phyloP scores from a whole-genome alignment of 2,888 invertebrate species.

The Electrophaes corylata region DNA sequence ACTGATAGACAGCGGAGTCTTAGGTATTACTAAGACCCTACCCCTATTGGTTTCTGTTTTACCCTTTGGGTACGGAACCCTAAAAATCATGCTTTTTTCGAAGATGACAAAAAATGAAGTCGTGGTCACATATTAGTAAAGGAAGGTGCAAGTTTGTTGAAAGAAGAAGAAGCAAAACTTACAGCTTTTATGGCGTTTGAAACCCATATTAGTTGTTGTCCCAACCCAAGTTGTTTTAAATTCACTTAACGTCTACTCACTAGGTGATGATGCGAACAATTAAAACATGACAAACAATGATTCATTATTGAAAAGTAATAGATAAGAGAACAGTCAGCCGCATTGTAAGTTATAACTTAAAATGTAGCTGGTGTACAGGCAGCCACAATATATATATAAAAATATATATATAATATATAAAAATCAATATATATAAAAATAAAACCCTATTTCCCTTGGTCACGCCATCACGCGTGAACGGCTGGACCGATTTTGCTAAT shows the following conservation, averaged over 20 bases:
- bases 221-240: not conserved
- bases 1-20: too few relatives aligned
- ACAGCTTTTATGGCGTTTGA: slow-evolving; percentile 14
- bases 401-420: not conserved
- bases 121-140: too few relatives aligned
- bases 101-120: too few relatives aligned
- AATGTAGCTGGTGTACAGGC: not conserved
- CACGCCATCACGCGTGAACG: too few relatives aligned
- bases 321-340: slow-evolving; percentile 8
- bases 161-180: not conserved
- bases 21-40: too few relatives aligned
- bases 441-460: too few relatives aligned
- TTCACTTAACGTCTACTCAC: not conserved
- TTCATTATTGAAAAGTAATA: not conserved
- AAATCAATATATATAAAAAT: too few relatives aligned
- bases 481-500: too few relatives aligned
- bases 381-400: not conserved
- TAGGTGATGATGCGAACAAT: not conserved
- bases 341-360: not conserved
- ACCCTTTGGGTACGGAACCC: too few relatives aligned
- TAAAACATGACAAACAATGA: slow-evolving; percentile 1
- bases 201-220: not conserved
- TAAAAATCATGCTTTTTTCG: too few relatives aligned
- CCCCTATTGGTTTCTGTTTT: too few relatives aligned
- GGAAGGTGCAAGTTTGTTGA: not conserved